A percentile compares a stretch with the other conserved stretches of the same genome.
Conservation (phyloP, 2,888 invertebrate species). For the Ichneumoninae sp. region DNA sequence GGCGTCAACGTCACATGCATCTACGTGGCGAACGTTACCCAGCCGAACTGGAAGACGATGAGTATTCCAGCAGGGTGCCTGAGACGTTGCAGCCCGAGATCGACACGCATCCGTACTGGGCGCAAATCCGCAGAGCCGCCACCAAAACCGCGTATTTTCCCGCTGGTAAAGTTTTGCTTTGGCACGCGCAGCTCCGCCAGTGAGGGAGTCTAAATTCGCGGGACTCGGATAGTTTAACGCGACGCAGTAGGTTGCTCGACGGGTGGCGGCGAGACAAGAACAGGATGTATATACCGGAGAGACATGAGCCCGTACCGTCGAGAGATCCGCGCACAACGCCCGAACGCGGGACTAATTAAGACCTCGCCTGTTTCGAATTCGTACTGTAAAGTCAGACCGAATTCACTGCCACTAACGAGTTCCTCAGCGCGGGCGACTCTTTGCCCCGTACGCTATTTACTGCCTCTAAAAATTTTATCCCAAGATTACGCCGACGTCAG, state of each 20-base stretch:
- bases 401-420: constrained; percentile 51
- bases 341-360: constrained; percentile 52
- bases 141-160: constrained; percentile 3
- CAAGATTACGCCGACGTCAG: not conserved
- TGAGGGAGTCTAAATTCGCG: not conserved
- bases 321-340: constrained; percentile 32
- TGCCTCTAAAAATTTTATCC: not conserved
- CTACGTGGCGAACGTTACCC: constrained; percentile 1
- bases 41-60: constrained; percentile 11
- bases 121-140: constrained; percentile 1
- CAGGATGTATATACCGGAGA: constrained; percentile 40
- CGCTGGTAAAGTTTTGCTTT: constrained; percentile 26
- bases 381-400: constrained; percentile 15
- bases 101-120: not conserved
- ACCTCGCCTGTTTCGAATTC: constrained; percentile 53
- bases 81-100: not conserved
- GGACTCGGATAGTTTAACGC: constrained; percentile 16
- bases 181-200: constrained; percentile 11
- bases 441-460: not conserved
- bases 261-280: constrained; percentile 56
- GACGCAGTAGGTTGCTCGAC: not conserved
- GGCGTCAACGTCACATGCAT: constrained; percentile 1
- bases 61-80: not conserved
- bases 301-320: not conserved
- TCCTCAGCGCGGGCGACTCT: not conserved